Evolutionary conservation across 2,888 invertebrate genomes (phyloP), one percentile per base, ranked within the genome.

Genomic region (Cremastobaeus sp.): DNA sequence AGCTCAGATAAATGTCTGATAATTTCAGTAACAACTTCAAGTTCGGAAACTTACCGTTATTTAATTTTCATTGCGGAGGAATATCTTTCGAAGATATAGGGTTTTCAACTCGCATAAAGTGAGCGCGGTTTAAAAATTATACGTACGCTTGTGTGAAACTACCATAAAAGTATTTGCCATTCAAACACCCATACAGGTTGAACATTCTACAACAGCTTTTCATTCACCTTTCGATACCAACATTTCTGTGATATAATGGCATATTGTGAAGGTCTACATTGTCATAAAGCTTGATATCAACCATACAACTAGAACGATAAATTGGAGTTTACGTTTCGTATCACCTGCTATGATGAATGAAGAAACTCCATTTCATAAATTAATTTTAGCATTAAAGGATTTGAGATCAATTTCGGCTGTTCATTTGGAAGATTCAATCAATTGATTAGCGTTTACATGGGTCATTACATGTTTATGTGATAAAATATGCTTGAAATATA

Each of bases 251-350:
- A 54, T 37, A 64, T 64, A 64, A 64, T 54, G 37, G 64, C 45
- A 54, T 30, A 64, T 64, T 64, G 64, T 65, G 65, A 37, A 55
- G 54, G 30, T 65, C 20, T 47, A 47, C 47, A 37, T 47, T 55
- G 65, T 65, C 47, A 55, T 55, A 37, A 65, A 45, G 55, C 48
- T 28, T 41, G 55, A 66, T 57, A 66, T 48, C 48, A 25, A 17
- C 21, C 41, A 48, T 65, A 55, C 54, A 65, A 52, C 55, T 52
- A 37, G 47, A 11, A 14, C 65, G 65, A 65, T 65, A 65, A 47
- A 65, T 65, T 55, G 35, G 45, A 65, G 39, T 65, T 65, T 55
- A 55, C 35, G 45, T 48, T 39, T 65, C 55, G 55, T 54, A 35
- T 35, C 54, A 55, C 15, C 15, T 21, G 21, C 32, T 55, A 55